Percentiles rank a stretch among this genome's conserved stretches.
Conservation (phyloP, 2,888 invertebrate genomes). For the Linnaemya tessellans region DNA sequence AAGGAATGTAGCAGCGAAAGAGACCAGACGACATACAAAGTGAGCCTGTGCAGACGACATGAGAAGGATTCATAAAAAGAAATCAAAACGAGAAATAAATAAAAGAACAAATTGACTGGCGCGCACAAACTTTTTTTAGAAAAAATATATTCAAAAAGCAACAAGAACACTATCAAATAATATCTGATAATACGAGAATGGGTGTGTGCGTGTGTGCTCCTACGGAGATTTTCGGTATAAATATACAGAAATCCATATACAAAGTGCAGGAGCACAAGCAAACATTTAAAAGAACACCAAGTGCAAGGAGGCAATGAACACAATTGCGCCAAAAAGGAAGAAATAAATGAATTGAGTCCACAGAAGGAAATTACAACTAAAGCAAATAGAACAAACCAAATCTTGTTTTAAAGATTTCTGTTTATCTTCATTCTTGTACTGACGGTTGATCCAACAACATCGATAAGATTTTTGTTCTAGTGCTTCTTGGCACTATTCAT, state of each 20-base stretch:
- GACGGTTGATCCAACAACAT: slow-evolving; percentile 38
- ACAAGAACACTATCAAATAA: slow-evolving; percentile 42
- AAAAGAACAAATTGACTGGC: slow-evolving; percentile 47
- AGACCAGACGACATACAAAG: slow-evolving; percentile 52
- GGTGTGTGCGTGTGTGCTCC: slow-evolving; percentile 28
- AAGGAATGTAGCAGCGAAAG: slow-evolving; percentile 32
- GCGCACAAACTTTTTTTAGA: slow-evolving; percentile 60
- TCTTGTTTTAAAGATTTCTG: slow-evolving; percentile 3
- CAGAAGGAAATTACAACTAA: slow-evolving; percentile 19
- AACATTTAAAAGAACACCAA: slow-evolving; percentile 42
- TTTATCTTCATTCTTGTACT: slow-evolving; percentile 21
- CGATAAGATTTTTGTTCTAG: neutral
- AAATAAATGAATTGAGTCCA: neutral
- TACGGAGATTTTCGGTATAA: neutral
- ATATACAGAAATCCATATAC: slow-evolving; percentile 30
- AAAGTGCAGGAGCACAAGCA: slow-evolving; percentile 58
- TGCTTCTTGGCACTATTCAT: neutral
- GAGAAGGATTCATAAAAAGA: slow-evolving; percentile 50
- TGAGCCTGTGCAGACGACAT: slow-evolving; percentile 64
- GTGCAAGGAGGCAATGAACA: slow-evolving; percentile 25
- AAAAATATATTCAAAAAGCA: slow-evolving; percentile 59
- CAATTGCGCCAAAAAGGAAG: slow-evolving; percentile 67
- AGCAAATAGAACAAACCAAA: slow-evolving; percentile 13
- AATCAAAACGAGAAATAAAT: slow-evolving; percentile 24
- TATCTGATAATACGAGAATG: slow-evolving; percentile 37